Base-by-base conservation (phyloP, 2,113 vertebrate species). In the Urocolius indicus region DNA sequence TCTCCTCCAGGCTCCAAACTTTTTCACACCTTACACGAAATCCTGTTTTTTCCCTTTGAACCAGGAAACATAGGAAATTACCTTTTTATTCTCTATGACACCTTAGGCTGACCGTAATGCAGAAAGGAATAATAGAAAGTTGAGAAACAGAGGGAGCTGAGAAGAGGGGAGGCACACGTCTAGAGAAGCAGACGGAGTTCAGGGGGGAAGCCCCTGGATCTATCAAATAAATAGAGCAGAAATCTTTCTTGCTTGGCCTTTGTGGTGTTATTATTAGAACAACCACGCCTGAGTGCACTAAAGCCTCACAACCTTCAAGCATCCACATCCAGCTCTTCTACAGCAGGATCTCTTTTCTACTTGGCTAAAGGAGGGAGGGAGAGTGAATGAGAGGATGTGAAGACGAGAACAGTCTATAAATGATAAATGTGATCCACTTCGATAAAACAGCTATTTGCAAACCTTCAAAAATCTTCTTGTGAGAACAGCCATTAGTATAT, bases 201-300 rank as follows among this genome's bases (percentile, higher is more conserved):
- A 11, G n/a, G 79, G 94, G 89, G 94, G 46, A 58, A 89, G 66
- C 51, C 81, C 78, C 78, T 94, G 94, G 69, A 95, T 89, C 27
- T 95, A 93, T 95, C 88, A 97, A 94, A 95, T 95, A 97, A 97
- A 96, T 96, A 97, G 95, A 97, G 93, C 90, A 97, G 95, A 98
- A 97, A 95, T 77, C 83, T 92, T 97, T 96, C 89, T 97, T 97
- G 87, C 90, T 96, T 97, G 94, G 84, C 93, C 96, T 97, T 97
- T 97, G 91, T 97, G 87, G 85, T 73, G 90, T 96, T 97, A 97
- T 97, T 97, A 97, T 97, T 97, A 98, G 96, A 97, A 97, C 79
- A 96, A 83, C 52, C 92, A 96, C 10, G 95, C 94, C 51, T 95
- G 93, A 92, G 82, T 95, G 79, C 90, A 82, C 91, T 95, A 96